Evolutionary conservation across 2,888 invertebrate genomes (phyloP).

Genomic region (Scaptomyza cyrtandrae): DNA sequence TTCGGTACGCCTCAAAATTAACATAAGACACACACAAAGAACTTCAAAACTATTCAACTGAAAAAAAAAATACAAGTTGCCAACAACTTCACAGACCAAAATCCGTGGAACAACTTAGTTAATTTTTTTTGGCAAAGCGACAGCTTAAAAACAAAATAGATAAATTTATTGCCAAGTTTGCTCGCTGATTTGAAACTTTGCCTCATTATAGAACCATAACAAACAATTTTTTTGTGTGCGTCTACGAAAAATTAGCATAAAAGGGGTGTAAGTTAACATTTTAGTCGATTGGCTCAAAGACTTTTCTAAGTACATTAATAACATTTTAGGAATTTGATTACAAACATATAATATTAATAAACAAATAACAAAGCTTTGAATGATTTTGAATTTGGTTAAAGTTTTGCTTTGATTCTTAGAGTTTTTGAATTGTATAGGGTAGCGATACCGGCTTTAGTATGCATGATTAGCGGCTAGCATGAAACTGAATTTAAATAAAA

Average conservation of each 20-base stretch:
- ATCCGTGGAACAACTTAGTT: conserved; percentile 26
- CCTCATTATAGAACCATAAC: conserved; percentile 22
- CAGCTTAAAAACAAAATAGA: conserved; percentile 28
- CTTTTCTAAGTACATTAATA: background rate
- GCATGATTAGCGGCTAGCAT: conserved; percentile 5
- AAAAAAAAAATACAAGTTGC: conserved; percentile 7
- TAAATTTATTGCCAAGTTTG: conserved; percentile 26
- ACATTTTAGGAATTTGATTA: background rate
- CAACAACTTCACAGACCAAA: conserved; percentile 18
- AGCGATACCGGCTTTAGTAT: background rate
- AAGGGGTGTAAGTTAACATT: background rate
- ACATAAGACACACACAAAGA: conserved; percentile 53
- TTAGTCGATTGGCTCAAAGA: conserved; percentile 17
- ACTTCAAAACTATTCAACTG: conserved; percentile 19
- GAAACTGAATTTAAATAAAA: conserved; percentile 28
- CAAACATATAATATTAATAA: no score
- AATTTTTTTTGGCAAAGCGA: conserved; percentile 6
- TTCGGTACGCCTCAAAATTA: conserved; percentile 80
- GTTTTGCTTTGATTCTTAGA: background rate
- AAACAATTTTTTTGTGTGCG: background rate
- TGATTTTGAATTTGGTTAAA: background rate
- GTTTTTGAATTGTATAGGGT: background rate
- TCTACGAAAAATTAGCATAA: background rate
- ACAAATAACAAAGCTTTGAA: background rate
- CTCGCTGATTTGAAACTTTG: conserved; percentile 14